Evolutionary conservation across 2,797 vertebrate genomes (phyloP).

Genomic region (Chaenodraco wilsoni): DNA sequence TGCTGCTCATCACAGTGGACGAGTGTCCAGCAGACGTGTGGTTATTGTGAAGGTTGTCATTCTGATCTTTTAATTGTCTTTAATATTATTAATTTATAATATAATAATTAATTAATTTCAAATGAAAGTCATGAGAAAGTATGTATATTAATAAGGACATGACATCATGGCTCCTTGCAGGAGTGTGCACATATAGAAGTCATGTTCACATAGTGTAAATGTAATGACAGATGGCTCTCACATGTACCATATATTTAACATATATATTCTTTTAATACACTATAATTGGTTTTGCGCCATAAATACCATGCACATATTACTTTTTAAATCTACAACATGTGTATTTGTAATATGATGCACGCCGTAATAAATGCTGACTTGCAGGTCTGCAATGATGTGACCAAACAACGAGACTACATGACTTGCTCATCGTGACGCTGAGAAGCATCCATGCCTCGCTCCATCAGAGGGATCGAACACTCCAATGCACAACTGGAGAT

Average conservation of each 20-base stretch:
- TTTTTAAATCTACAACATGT: background rate
- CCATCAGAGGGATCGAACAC: background rate
- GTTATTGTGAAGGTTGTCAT: constrained; percentile 30
- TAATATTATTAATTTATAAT: constrained; percentile 1
- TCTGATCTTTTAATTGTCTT: constrained; percentile 10
- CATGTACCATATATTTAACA: background rate
- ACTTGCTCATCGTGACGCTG: no score
- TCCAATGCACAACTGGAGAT: no score
- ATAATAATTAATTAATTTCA: no score
- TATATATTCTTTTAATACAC: background rate
- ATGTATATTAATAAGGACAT: background rate
- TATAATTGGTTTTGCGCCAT: background rate
- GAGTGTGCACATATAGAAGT: background rate
- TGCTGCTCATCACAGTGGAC: constrained; percentile 26
- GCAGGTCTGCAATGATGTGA: background rate
- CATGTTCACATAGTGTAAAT: background rate
- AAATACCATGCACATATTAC: background rate
- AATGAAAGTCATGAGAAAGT: background rate
- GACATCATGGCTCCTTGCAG: background rate
- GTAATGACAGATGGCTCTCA: background rate
- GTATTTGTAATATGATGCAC: background rate
- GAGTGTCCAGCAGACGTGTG: constrained; percentile 17
- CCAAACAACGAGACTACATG: background rate
- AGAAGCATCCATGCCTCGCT: background rate
- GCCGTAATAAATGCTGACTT: background rate